Evolutionary conservation across 2,113 vertebrate genomes (phyloP).

Genomic region (Neomonachus schauinslandi): DNA sequence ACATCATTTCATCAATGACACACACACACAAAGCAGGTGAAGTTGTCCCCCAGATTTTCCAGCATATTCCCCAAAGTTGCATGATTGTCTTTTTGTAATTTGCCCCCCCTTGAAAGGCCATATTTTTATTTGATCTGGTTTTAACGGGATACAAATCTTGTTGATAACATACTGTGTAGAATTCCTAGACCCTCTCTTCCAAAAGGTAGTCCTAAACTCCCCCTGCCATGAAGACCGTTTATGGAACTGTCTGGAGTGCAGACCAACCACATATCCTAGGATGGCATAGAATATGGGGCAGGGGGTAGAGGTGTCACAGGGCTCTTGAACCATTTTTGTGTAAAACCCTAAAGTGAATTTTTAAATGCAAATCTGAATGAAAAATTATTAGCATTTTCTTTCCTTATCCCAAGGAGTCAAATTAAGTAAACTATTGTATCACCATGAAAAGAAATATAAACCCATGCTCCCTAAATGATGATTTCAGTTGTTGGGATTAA

Average conservation of each 20-base stretch:
- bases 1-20: neutral
- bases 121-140: neutral
- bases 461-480: neutral
- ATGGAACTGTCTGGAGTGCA: neutral
- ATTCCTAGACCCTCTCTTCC: neutral
- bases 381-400: slow-evolving; percentile 41
- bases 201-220: neutral
- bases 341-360: neutral
- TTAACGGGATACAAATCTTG: neutral
- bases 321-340: neutral
- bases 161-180: neutral
- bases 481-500: slow-evolving; percentile 44
- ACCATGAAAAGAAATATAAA: neutral
- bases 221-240: neutral
- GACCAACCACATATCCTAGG: neutral
- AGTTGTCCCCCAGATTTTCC: neutral
- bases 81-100: neutral
- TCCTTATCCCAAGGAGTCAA: neutral
- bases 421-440: slow-evolving; percentile 40
- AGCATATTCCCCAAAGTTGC: neutral
- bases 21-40: neutral
- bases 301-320: rapidly evolving
- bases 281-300: neutral
- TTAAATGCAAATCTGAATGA: slow-evolving; percentile 37
- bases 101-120: neutral